phyloP scores from a whole-genome alignment of 2,797 vertebrate genomes.

The Phoebastria nigripes region DNA sequence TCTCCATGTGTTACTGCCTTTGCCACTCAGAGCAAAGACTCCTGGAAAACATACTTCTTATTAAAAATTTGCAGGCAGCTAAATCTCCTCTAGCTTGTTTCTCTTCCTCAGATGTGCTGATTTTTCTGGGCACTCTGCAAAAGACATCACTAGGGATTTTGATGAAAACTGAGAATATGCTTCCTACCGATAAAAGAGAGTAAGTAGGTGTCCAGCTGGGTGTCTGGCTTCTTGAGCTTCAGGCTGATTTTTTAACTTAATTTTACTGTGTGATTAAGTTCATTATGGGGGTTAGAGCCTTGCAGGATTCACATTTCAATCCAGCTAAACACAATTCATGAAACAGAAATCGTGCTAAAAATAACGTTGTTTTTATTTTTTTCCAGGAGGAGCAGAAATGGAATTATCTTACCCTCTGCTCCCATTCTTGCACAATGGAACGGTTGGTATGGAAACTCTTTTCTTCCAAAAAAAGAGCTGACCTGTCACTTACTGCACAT shows the following conservation, averaged over 20 bases:
- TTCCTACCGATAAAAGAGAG: not conserved
- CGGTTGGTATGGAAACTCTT: not conserved
- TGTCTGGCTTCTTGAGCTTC: not conserved
- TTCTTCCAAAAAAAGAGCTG: not conserved
- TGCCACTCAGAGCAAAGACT: not conserved
- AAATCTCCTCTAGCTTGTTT: not conserved
- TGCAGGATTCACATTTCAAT: not conserved
- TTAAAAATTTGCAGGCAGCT: not conserved
- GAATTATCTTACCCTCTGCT: slow-evolving; percentile 6
- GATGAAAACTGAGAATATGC: not conserved
- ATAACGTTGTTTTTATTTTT: not conserved
- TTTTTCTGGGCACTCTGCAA: not conserved
- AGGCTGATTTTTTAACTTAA: not conserved
- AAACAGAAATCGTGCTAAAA: not conserved
- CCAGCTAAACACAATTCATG: not conserved
- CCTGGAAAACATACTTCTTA: not conserved
- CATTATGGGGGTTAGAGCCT: not conserved
- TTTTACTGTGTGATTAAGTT: not conserved
- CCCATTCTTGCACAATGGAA: slow-evolving; percentile 22
- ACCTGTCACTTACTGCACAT: slow-evolving; percentile 8
- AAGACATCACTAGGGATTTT: not conserved
- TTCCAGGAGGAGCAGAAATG: not conserved
- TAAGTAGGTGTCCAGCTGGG: not conserved
- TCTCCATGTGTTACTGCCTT: not conserved
- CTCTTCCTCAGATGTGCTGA: not conserved